Evolutionary conservation across 1,140 invertebrate species (phyloP).

Genomic region (Dendrolimus punctatus): DNA sequence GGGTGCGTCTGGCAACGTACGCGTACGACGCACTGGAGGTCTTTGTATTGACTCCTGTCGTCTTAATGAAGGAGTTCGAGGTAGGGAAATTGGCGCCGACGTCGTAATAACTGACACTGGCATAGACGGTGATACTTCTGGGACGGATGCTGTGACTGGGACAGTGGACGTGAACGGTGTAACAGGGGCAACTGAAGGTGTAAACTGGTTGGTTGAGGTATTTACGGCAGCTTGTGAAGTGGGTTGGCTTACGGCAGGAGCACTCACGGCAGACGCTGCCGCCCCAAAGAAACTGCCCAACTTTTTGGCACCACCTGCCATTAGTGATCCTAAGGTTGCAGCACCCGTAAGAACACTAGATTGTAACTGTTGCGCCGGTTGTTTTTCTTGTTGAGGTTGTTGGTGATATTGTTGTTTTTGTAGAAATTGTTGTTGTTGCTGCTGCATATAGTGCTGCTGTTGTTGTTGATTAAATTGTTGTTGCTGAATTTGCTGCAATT

Average conservation of each 20-base stretch:
- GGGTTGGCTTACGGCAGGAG: slow-evolving; percentile 36
- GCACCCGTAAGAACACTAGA: slow-evolving; percentile 60
- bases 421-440: slow-evolving; percentile 30
- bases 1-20: slow-evolving; percentile 58
- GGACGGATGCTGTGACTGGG: slow-evolving; percentile 56
- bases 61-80: slow-evolving; percentile 52
- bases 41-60: slow-evolving; percentile 67
- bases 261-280: slow-evolving; percentile 55
- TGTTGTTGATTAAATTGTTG: slow-evolving; percentile 30
- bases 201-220: slow-evolving; percentile 25
- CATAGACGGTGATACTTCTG: slow-evolving; percentile 48
- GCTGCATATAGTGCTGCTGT: slow-evolving; percentile 23
- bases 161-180: slow-evolving; percentile 57
- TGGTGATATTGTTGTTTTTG: slow-evolving; percentile 39
- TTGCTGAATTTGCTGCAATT: slow-evolving; percentile 24
- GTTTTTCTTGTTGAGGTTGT: slow-evolving; percentile 39
- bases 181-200: slow-evolving; percentile 49
- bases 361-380: slow-evolving; percentile 53
- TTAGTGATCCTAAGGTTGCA: slow-evolving; percentile 62
- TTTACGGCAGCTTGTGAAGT: slow-evolving; percentile 25
- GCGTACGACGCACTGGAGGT: slow-evolving; percentile 56
- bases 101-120: slow-evolving; percentile 48
- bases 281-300: slow-evolving; percentile 65
- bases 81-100: slow-evolving; percentile 47
- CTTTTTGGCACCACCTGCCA: slow-evolving; percentile 69